Conservation (phyloP, 2,888 invertebrate species). For the Drosophila pseudotakahashii region DNA sequence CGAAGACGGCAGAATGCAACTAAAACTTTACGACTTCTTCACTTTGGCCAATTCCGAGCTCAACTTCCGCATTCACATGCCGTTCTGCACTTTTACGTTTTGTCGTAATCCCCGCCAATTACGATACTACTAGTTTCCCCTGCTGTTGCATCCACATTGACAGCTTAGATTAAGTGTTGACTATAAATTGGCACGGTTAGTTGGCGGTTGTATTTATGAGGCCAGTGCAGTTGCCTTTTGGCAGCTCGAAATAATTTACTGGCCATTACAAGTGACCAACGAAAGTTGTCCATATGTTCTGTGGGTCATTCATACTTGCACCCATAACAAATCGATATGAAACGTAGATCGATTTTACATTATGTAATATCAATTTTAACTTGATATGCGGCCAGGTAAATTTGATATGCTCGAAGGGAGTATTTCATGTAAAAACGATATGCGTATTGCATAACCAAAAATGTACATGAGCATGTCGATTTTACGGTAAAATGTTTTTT, state of each 20-base stretch:
- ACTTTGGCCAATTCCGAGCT: conserved; percentile 46
- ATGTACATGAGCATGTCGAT: too few species aligned
- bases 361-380: too few species aligned
- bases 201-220: conserved; percentile 66
- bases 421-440: too few species aligned
- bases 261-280: conserved; percentile 55
- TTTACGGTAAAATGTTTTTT: too few species aligned
- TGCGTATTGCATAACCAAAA: too few species aligned
- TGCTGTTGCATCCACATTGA: conserved; percentile 58
- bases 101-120: conserved; percentile 65
- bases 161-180: conserved; percentile 83
- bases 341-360: too few species aligned
- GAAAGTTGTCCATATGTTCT: background rate
- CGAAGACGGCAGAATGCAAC: conserved; percentile 65
- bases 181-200: conserved; percentile 72
- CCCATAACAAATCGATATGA: too few species aligned
- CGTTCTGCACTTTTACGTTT: conserved; percentile 61
- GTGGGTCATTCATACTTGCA: too few species aligned
- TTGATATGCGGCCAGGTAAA: too few species aligned
- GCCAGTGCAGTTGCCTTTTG: conserved; percentile 46
- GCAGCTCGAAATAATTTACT: conserved; percentile 60
- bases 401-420: too few species aligned
- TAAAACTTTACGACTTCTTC: conserved; percentile 73
- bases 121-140: conserved; percentile 41
- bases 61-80: conserved; percentile 55